Base-by-base conservation (phyloP, 2,888 invertebrate species). In the Limnephilus rhombicus region DNA sequence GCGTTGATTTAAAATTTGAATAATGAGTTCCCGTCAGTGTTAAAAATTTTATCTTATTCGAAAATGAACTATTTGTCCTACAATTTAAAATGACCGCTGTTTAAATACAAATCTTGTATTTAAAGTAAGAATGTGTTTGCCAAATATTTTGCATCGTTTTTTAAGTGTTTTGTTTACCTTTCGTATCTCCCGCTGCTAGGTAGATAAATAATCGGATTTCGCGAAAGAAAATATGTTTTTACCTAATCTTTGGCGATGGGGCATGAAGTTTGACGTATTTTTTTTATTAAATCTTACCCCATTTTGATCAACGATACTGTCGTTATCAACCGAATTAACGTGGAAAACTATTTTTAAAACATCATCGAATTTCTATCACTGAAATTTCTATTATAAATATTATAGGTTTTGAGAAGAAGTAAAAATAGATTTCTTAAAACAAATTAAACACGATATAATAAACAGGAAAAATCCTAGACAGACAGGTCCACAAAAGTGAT, bases 101-200 rank as follows among this genome's bases (percentile, higher is more conserved):
- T 12, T 29, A 29, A 82, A 34, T 7, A 82, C 34, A 18, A 9
- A 29, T 31, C 34, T 82, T 15, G 82, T 15, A 9, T 82, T 82
- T 34, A 34, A 82, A 82, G 82, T 82, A 34, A 13, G 82, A 34
- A 34, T 18, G 82, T 82, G 82, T 82, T 82, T 82, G 82, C 82
- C 82, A 82, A 82, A 82, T 82, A 82, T 82, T 31, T 82, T 82
- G 82, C 34, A 31, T 34, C 7, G 82, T 34, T 34, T 82, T 82
- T 18, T 31, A 82, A 82, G 82, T 34, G 82, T 82, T 82, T 82
- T 82, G 82, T 82, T 82, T 82, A 82, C 82, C 34, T 82, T 31
- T 18, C 29, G 82, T 9, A 68, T 68, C 68, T 68, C 68, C 24
- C 7, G n/a, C 68, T 68, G 68, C n/a, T 68, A 2, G 68, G 68